Conservation (phyloP, 1,140 invertebrate genomes). For the Araneus ventricosus region DNA sequence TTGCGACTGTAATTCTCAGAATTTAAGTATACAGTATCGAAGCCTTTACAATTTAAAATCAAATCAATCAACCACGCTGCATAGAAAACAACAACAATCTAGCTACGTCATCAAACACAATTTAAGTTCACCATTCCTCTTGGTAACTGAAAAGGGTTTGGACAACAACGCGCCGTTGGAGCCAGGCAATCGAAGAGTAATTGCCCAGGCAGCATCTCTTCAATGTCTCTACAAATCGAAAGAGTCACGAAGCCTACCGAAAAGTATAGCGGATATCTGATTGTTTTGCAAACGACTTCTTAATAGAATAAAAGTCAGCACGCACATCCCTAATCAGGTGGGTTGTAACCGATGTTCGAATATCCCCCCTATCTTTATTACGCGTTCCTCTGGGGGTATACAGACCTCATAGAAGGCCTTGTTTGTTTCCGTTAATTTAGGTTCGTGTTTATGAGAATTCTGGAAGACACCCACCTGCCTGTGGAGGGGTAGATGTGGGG, state of each 20-base stretch:
- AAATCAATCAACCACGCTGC: not conserved
- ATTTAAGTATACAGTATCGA: too few species aligned
- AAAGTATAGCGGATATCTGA: conserved; percentile 8
- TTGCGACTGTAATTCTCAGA: too few species aligned
- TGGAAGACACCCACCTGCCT: not conserved
- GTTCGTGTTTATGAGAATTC: conserved; percentile 19
- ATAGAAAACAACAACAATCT: not conserved
- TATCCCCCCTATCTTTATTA: not conserved
- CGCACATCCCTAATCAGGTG: conserved; percentile 60
- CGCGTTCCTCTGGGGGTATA: not conserved
- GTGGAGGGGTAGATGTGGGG: too few species aligned
- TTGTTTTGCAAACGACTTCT: conserved; percentile 68
- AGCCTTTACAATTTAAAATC: too few species aligned
- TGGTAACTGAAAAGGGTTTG: not conserved
- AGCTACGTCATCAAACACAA: not conserved
- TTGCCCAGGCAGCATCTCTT: not conserved
- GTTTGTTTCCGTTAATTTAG: conserved; percentile 39
- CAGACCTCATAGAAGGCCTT: not conserved
- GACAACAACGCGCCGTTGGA: not conserved
- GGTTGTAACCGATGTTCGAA: conserved; percentile 37
- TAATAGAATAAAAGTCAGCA: conserved; percentile 61
- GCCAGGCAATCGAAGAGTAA: not conserved
- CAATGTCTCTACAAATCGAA: conserved; percentile 38
- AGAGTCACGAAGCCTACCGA: not conserved
- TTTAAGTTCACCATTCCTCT: not conserved